Base-by-base conservation (phyloP, 2,888 invertebrate species). In the Tolmerus cingulatus region DNA sequence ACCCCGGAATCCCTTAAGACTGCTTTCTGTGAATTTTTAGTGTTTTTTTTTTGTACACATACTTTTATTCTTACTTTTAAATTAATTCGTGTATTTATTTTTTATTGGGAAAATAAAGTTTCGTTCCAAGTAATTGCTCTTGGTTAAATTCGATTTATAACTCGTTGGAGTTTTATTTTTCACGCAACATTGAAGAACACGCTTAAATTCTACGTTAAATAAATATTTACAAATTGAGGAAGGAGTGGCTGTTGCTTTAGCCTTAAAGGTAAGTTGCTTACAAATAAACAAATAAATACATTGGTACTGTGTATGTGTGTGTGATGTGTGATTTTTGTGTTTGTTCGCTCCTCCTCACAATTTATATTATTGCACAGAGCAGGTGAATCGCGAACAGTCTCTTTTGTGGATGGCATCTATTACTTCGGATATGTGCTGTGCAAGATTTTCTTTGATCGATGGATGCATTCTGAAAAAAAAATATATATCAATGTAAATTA, bases 391-490 rank as follows among this genome's bases (percentile, higher is more conserved):
- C 76, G 94, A 93, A 92, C 96, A 96, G 92, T 95, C 95, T 92
- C 95, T 94, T 91, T 93, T 94, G 89, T 95, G 94, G 89, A 96
- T 95, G 88, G 96, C 96, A 14, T 95, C 94, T 95, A 96, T 96
- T 85, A 96, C 96, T 92, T 96, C 96, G 79, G 95, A 94, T 88
- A 96, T 94, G 91, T 96, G 96, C 90, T 94, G 93, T 14, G 95
- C 94, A 89, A 96, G 95, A 46, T 94, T 93, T 9, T 93, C 92
- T 27, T 93, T 94, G 90, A 94, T 93, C 90, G 92, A 94, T 90
- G 93, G 95, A 93, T 94, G 95, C 88, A 96, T 94, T 92, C 96
- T 96, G 94, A 77, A 94, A 66, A 8, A 94, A 87, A 84, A 87
- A 76, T 14, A 16, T 14, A 16, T 46, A 46, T 16, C 14, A 46